Percentiles rank a stretch among this genome's conserved stretches.
These are phyloP conservation scores for Anser cygnoides DNA, from an alignment of 2,113 vertebrate genomes.

Conservation along the genomic window DNA sequence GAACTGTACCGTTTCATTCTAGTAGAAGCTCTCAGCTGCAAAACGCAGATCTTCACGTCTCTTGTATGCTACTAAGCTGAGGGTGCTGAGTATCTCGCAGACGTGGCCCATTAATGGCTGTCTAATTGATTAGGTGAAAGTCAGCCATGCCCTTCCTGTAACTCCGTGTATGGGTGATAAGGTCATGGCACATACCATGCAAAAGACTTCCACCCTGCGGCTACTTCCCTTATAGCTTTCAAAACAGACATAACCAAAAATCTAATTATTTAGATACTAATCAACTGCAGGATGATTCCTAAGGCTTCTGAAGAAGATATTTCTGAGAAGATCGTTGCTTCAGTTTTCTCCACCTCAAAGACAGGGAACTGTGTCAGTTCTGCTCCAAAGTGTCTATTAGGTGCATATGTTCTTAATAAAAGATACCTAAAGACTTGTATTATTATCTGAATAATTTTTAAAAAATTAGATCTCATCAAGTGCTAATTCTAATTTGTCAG, in stretches of 20 bases:
- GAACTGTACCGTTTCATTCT: not conserved
- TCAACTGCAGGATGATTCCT: slow-evolving; percentile 90
- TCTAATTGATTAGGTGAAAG: slow-evolving; percentile 73
- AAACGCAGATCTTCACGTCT: not conserved
- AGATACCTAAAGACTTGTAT: not conserved
- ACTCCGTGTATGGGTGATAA: slow-evolving; percentile 76
- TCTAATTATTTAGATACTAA: slow-evolving; percentile 94
- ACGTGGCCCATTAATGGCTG: slow-evolving; percentile 11
- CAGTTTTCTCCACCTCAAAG: not conserved
- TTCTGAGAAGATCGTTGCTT: slow-evolving; percentile 34
- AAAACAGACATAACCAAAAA: slow-evolving; percentile 84
- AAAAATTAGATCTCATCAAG: not conserved
- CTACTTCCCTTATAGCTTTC: slow-evolving; percentile 82
- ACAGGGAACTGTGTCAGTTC: not conserved
- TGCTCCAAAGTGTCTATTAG: not conserved
- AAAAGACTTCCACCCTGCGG: slow-evolving; percentile 77
- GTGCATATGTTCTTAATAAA: not conserved
- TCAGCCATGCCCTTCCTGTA: slow-evolving; percentile 69
- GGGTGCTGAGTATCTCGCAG: not conserved
- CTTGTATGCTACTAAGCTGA: not conserved
- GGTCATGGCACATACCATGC: slow-evolving; percentile 73
- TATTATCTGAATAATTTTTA: not conserved
- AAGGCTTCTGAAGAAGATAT: slow-evolving; percentile 62
- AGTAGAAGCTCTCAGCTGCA: not conserved
- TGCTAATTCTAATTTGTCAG: not conserved